Conservation (phyloP, 23 tunicate genomes). For the Clavelina lepadiformis region DNA sequence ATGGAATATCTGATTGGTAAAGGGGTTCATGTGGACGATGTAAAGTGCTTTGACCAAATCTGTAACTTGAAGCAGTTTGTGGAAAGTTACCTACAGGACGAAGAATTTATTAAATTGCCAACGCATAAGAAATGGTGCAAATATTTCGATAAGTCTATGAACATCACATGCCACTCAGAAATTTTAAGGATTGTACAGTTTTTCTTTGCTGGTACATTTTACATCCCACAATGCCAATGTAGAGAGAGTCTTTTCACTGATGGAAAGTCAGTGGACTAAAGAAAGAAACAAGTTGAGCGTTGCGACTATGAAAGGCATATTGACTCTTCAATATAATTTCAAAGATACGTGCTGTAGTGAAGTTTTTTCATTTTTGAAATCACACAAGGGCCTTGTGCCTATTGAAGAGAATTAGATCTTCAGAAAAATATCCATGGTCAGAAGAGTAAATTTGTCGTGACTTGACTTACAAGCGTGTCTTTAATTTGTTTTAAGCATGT, state of each 20-base stretch:
- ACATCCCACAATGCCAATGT: slow-evolving; percentile 16
- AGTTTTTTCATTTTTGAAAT: too few species aligned
- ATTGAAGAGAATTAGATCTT: too few species aligned
- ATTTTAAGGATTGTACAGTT: slow-evolving; percentile 3
- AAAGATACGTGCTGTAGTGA: too few species aligned
- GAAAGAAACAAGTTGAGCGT: slow-evolving; percentile 20
- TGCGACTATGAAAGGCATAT: too few species aligned
- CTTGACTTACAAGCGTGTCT: too few species aligned
- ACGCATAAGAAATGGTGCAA: slow-evolving; percentile 25
- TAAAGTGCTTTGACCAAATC: slow-evolving; percentile 25
- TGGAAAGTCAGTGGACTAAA: slow-evolving; percentile 21
- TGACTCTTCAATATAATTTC: too few species aligned
- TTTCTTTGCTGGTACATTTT: slow-evolving; percentile 22
- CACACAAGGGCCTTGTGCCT: too few species aligned
- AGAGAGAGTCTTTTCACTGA: slow-evolving; percentile 16
- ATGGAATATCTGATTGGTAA: slow-evolving; percentile 35
- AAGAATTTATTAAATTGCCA: slow-evolving; percentile 11
- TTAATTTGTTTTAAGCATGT: too few species aligned
- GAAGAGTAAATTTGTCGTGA: too few species aligned
- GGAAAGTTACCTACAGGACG: slow-evolving; percentile 19
- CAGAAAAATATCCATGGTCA: too few species aligned
- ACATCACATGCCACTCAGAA: slow-evolving; percentile 21
- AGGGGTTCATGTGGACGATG: slow-evolving; percentile 19
- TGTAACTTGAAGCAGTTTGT: slow-evolving; percentile 31
- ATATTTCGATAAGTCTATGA: slow-evolving; percentile 15